Base-by-base conservation (phyloP, 2,888 invertebrate genomes). In the Timema cristinae region DNA sequence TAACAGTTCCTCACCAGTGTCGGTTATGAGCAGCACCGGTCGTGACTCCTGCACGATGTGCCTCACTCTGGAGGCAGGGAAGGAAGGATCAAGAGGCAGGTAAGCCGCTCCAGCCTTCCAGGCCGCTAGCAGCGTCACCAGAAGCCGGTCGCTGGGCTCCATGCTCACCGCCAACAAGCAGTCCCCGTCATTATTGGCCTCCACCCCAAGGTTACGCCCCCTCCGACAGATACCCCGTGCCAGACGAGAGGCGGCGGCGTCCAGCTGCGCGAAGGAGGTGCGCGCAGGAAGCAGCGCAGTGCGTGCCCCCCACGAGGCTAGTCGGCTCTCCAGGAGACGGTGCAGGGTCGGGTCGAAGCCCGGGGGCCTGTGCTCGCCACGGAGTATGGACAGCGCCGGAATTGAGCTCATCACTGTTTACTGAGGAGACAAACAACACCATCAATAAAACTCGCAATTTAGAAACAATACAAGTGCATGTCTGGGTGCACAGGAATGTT, bases 21-120 rank as follows among this genome's bases (percentile, higher is more conserved):
- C 93, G 72, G 89, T 87, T 71, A 94, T 83, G 0, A 91, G 83
- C 32, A 91, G 79, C 0, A 89, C 85, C 0, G 94, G 94, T 74
- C 88, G 86, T 0, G 93, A 87, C 79, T 94, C 94, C 32, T 85
- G 83, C 13, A 94, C 80, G 70, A 95, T 94, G 78, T 94, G 92
- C 32, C 88, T 85, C 66, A 94, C 87, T 76, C 95, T 86, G 4
- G 87, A 86, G 49, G 86, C 86, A 0, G 95, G 94, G 78, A 88
- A 89, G 71, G 84, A 83, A 0, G 89, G 88, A 79, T 94, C 94
- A 77, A 95, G 84, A 0, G 95, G 95, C 70, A 95, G 84, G 82
- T 95, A 95, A 0, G 94, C 91, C 15, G 91, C 92, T 0, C 95
- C 94, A 0, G 91, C 85, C 82, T 94, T 94, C 88, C 93, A 89